Conservation (phyloP, 2,888 invertebrate species). For the Thymelicus lineola region DNA sequence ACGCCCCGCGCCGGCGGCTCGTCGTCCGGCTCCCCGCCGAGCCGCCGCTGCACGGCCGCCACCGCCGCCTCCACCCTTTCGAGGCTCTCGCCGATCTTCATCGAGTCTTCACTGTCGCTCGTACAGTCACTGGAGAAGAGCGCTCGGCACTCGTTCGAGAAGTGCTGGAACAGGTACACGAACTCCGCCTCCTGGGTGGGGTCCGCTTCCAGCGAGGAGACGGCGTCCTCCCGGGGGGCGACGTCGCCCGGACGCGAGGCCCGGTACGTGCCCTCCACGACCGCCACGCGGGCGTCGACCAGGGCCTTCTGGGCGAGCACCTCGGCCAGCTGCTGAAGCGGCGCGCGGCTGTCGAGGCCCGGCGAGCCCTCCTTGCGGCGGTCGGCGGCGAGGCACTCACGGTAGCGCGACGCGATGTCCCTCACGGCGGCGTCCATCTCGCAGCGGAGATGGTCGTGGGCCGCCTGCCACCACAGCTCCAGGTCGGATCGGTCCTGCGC, state of each 20-base stretch:
- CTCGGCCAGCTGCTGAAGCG: conserved; percentile 88
- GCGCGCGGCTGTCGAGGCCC: conserved; percentile 55
- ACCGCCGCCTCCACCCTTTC: conserved; percentile 79
- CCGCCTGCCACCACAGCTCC: conserved; percentile 91
- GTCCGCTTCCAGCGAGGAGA: conserved; percentile 82
- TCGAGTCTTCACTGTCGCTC: conserved; percentile 84
- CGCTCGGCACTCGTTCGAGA: conserved; percentile 86
- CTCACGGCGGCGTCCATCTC: conserved; percentile 90
- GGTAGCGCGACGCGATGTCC: conserved; percentile 88
- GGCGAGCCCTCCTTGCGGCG: conserved; percentile 60
- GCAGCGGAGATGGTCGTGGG: conserved; percentile 88
- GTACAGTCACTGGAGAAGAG: conserved; percentile 85
- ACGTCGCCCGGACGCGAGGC: conserved; percentile 59
- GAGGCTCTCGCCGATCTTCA: conserved; percentile 83
- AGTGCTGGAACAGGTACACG: conserved; percentile 87
- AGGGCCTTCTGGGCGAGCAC: conserved; percentile 90
- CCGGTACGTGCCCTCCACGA: conserved; percentile 86
- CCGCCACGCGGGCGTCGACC: conserved; percentile 90
- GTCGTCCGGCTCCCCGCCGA: conserved; percentile 54
- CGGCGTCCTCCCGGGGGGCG: conserved; percentile 65
- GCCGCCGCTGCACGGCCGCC: conserved; percentile 69
- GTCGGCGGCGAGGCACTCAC: conserved; percentile 81
- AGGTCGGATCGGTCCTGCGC: conserved; percentile 88
- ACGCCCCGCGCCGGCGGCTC: conserved; percentile 43
- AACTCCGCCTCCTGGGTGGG: conserved; percentile 88